Percentiles rank a stretch among this genome's conserved stretches.
phyloP scores from a whole-genome alignment of 2,113 vertebrate genomes.

The Gavialis gangeticus region DNA sequence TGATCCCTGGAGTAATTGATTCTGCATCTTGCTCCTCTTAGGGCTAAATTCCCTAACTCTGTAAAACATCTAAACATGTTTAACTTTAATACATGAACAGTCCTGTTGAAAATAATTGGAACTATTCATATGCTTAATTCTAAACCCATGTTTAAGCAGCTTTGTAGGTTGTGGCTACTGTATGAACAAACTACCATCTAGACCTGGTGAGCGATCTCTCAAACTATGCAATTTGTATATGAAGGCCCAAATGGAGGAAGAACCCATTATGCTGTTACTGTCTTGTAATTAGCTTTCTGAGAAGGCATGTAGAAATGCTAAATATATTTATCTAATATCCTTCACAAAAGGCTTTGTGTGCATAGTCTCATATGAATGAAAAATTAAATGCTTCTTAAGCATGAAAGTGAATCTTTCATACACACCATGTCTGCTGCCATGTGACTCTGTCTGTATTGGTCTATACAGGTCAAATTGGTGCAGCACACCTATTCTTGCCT shows the following conservation, averaged over 20 bases:
- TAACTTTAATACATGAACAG: constrained; percentile 2
- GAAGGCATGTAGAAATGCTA: not conserved
- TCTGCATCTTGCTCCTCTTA: not conserved
- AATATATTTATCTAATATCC: accelerated
- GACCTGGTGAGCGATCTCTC: too few species aligned
- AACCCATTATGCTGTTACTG: accelerated
- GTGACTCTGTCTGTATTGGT: not conserved
- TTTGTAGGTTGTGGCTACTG: not conserved
- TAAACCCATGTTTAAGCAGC: not conserved
- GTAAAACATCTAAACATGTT: constrained; percentile 1
- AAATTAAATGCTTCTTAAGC: not conserved
- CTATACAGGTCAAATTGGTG: constrained; percentile 92
- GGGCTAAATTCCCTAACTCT: not conserved
- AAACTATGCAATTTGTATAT: too few species aligned
- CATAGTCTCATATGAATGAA: not conserved
- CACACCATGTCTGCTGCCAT: not conserved
- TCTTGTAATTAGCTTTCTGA: not conserved
- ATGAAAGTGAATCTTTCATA: not conserved
- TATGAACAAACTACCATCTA: not conserved
- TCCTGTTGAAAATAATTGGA: not conserved
- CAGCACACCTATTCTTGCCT: constrained; percentile 99
- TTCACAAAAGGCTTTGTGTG: not conserved
- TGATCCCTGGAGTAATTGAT: not conserved
- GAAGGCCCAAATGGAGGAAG: not conserved
- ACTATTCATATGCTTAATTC: not conserved